Evolutionary conservation across 2,113 vertebrate species (phyloP).

Genomic region (Balaeniceps rex): DNA sequence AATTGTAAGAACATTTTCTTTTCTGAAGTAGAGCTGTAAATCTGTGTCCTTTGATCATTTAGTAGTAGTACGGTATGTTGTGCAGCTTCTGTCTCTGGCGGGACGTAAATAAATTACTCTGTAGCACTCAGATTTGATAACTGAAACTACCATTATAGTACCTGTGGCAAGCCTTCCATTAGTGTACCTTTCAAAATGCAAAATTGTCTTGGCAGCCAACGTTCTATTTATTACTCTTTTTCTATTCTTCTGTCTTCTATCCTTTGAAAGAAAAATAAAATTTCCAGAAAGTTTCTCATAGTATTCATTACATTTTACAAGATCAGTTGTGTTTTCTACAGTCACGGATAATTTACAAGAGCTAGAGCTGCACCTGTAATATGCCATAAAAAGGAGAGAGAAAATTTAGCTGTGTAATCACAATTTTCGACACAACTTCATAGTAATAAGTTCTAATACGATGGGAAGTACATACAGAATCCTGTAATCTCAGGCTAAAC

Average conservation of each 20-base stretch:
- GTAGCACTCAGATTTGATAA: conserved; percentile 5
- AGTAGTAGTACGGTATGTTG: conserved; percentile 2
- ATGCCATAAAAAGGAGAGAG: neutral
- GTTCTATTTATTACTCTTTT: conserved; percentile 23
- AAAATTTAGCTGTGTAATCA: conserved; percentile 9
- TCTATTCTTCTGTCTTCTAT: neutral
- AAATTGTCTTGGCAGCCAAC: neutral
- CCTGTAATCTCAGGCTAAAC: conserved; percentile 23
- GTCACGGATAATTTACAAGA: neutral
- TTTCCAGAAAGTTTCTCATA: neutral
- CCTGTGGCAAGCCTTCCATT: conserved; percentile 27
- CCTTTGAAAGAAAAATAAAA: conserved; percentile 18
- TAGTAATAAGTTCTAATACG: conserved; percentile 27
- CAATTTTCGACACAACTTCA: conserved; percentile 18
- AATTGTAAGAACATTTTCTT: conserved; percentile 6
- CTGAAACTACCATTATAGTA: conserved; percentile 12
- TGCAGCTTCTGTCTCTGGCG: conserved; percentile 35
- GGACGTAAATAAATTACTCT: conserved; percentile 32
- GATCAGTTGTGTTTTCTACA: conserved; percentile 12
- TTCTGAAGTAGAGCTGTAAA: conserved; percentile 9
- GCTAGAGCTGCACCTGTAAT: neutral
- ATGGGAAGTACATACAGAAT: conserved; percentile 24
- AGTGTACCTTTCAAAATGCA: conserved; percentile 49
- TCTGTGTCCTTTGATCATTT: conserved; percentile 35
- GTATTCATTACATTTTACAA: neutral